Evolutionary conservation across 2,797 vertebrate genomes (phyloP), one percentile per base, ranked within the genome.

Genomic region (Adrianichthys oophorus): DNA sequence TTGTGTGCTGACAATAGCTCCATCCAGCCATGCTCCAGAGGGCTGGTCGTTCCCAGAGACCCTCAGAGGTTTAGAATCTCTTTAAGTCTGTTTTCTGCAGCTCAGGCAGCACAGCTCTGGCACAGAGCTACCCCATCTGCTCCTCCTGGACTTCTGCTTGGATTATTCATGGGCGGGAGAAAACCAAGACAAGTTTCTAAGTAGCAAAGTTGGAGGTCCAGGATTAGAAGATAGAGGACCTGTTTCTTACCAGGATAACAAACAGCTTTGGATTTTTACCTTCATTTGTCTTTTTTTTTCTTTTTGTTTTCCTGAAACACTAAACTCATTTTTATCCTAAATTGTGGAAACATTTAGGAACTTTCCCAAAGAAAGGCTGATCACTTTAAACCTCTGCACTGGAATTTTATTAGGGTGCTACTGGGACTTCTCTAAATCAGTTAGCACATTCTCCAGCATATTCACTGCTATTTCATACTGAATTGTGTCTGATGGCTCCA

Each of bases 11-110:
- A 85, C 86, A 89, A 85, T 85, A 55, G 75, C 80, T 86, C 78
- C 87, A 87, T 78, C 85, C 85, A 89, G 83, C 87, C 85, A 67
- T 83, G 78, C 72, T 76, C 77, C 76, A 75, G 79, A 83, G 83
- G 55, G 78, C 85, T 80, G 79, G 79, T 62, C 8, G 72, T 89
- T 86, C 87, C 80, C 85, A 87, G 75, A 84, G 79, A 79, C 66
- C 71, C 79, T 74, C 75, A 73, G 56, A 81, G 65, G 68, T 81
- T 65, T 80, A 80, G 76, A 68, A 76, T 75, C 62, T 72, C 76
- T 85, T 78, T 72, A 67, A 62, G 65, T 74, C 48, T 18, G 52
- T 78, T 10, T 52, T 63, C 60, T 40, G 40, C 48, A 65, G 61
- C 79, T 79, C 82, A 55, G 71, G 40, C 72, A 79, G 63, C 67